Evolutionary conservation across 2,888 invertebrate species (phyloP).

Genomic region (Polymixis lichenea): DNA sequence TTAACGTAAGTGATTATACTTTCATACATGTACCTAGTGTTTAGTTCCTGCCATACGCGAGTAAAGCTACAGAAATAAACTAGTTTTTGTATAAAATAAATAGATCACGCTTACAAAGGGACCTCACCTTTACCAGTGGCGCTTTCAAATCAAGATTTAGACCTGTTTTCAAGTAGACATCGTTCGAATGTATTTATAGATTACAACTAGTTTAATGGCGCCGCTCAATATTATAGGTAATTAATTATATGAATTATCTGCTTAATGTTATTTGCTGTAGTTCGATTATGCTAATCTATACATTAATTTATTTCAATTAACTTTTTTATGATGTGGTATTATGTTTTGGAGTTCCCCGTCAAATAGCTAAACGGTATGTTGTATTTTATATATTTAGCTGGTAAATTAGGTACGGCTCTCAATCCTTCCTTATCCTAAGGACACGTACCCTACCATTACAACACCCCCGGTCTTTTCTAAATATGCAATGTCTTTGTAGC

Average conservation of each 20-base stretch:
- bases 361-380: background rate
- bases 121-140: slow-evolving; percentile 41
- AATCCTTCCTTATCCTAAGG: too few relatives aligned
- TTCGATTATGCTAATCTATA: slow-evolving; percentile 30
- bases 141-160: slow-evolving; percentile 64
- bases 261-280: slow-evolving; percentile 16
- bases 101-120: slow-evolving; percentile 18
- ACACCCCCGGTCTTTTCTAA: too few relatives aligned
- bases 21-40: background rate
- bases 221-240: slow-evolving; percentile 28
- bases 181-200: slow-evolving; percentile 49
- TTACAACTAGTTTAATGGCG: slow-evolving; percentile 38
- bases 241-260: slow-evolving; percentile 42
- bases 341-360: background rate
- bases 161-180: slow-evolving; percentile 62
- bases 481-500: too few relatives aligned
- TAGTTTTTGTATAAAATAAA: background rate
- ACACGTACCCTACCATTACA: too few relatives aligned
- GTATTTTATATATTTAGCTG: background rate
- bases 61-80: background rate
- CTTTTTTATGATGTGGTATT: slow-evolving; percentile 7
- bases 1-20: background rate
- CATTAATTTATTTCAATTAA: slow-evolving; percentile 17
- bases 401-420: too few relatives aligned
- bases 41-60: background rate